These are phyloP conservation scores for Argyrosomus regius DNA, from an alignment of 2,797 vertebrate genomes.

Conservation along the genomic window DNA sequence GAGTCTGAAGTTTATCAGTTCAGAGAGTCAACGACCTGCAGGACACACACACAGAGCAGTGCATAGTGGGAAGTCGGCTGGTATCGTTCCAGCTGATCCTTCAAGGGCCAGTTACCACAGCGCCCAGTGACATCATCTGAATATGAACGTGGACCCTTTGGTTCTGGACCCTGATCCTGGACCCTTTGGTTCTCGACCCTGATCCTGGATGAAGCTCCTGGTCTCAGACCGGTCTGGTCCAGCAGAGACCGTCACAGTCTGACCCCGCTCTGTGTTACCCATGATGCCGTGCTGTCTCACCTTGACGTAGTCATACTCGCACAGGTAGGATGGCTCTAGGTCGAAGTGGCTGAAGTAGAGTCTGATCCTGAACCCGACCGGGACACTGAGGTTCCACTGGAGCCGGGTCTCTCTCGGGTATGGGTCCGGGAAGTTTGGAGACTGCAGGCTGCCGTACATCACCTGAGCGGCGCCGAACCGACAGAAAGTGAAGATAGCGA, in stretches of 20 bases:
- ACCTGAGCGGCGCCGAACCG: too few relatives aligned
- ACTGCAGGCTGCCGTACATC: conserved; percentile 91
- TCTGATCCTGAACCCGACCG: conserved; percentile 88
- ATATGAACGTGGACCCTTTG: conserved; percentile 58
- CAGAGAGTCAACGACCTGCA: conserved; percentile 41
- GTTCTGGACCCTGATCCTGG: too few relatives aligned
- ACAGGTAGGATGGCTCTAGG: conserved; percentile 96
- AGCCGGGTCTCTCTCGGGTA: conserved; percentile 89
- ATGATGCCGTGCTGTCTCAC: conserved; percentile 80
- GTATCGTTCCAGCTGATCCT: conserved; percentile 57
- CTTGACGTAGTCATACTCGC: conserved; percentile 96
- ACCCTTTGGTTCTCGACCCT: too few relatives aligned
- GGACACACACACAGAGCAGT: conserved; percentile 17
- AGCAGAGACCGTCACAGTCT: too few relatives aligned
- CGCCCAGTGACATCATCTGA: conserved; percentile 55
- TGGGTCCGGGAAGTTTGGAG: conserved; percentile 92
- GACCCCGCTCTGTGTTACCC: neutral
- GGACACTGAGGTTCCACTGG: conserved; percentile 92
- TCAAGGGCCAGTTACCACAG: conserved; percentile 27
- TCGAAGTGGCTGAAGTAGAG: conserved; percentile 98
- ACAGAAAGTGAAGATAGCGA: neutral
- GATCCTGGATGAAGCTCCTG: too few relatives aligned
- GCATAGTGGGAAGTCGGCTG: conserved; percentile 32
- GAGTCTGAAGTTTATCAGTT: conserved; percentile 36
- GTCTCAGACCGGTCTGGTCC: too few relatives aligned